Percentiles rank a stretch among this genome's conserved stretches.
These are phyloP conservation scores for Cryptophagus acutangulus DNA, from an alignment of 2,888 invertebrate species.

Conservation along the genomic window DNA sequence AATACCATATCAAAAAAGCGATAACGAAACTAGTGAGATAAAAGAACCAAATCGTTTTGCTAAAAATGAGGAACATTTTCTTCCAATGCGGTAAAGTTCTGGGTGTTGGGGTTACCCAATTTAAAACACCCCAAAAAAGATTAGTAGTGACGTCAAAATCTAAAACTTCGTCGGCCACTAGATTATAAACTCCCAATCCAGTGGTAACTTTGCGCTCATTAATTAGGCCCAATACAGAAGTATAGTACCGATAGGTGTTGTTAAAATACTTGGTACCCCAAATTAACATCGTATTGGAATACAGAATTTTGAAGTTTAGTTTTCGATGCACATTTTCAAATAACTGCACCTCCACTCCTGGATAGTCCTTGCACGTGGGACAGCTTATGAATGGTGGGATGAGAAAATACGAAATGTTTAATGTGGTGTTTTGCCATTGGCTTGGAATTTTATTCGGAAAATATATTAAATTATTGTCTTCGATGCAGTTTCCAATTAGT, in stretches of 20 bases:
- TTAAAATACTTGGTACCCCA: no score
- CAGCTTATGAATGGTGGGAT: neutral
- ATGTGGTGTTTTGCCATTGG: slow-evolving; percentile 4
- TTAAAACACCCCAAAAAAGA: neutral
- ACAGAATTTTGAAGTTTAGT: neutral
- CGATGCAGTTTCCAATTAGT: no score
- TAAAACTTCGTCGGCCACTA: neutral
- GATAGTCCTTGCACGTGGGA: neutral
- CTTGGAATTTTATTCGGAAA: slow-evolving; percentile 7
- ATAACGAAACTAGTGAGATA: no score
- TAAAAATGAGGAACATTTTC: neutral
- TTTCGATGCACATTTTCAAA: neutral
- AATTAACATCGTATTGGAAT: neutral
- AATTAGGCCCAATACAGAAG: neutral
- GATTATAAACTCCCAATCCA: neutral
- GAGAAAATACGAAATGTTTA: neutral
- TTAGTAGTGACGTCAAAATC: slow-evolving; percentile 4
- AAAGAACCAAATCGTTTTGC: neutral
- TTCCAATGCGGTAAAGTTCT: neutral
- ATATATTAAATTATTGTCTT: neutral
- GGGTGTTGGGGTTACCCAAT: slow-evolving; percentile 1
- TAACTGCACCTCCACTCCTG: neutral
- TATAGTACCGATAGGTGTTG: neutral
- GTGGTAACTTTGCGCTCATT: neutral
- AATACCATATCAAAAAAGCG: no score